Conservation (phyloP, 2,113 vertebrate species). For the Catharus bicknelli region DNA sequence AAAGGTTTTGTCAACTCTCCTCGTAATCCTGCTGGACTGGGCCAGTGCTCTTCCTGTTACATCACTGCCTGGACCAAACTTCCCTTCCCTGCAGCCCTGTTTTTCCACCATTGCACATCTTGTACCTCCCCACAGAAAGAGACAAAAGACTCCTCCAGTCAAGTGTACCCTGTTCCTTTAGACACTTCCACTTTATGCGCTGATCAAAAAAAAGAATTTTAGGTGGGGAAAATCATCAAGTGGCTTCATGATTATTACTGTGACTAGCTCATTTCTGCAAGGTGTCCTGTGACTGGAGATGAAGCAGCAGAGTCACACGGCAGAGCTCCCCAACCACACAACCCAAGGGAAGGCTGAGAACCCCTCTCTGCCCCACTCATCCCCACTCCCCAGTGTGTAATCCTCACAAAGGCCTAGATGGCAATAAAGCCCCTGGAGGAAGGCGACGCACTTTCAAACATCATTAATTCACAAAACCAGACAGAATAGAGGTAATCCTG, state of each 20-base stretch:
- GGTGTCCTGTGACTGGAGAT: not conserved
- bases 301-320: accelerated
- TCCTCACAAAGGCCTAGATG: not conserved
- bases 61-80: not conserved
- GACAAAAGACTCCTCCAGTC: not conserved
- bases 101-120: not conserved
- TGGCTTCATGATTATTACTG: not conserved
- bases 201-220: not conserved
- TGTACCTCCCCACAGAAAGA: not conserved
- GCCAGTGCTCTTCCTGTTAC: not conserved
- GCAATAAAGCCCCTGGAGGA: not conserved
- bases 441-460: not conserved
- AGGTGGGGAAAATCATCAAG: not conserved
- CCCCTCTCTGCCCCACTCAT: not conserved
- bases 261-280: not conserved
- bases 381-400: accelerated
- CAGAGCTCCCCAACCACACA: not conserved
- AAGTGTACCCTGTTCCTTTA: not conserved
- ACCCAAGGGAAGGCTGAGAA: not conserved
- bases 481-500: not conserved
- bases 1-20: not conserved
- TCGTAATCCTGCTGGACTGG: not conserved
- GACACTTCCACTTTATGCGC: accelerated
- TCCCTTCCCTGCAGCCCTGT: not conserved
- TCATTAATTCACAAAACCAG: not conserved